These are phyloP conservation scores for Echinops telfairi DNA, from an alignment of 2,113 vertebrate genomes.

Conservation along the genomic window DNA sequence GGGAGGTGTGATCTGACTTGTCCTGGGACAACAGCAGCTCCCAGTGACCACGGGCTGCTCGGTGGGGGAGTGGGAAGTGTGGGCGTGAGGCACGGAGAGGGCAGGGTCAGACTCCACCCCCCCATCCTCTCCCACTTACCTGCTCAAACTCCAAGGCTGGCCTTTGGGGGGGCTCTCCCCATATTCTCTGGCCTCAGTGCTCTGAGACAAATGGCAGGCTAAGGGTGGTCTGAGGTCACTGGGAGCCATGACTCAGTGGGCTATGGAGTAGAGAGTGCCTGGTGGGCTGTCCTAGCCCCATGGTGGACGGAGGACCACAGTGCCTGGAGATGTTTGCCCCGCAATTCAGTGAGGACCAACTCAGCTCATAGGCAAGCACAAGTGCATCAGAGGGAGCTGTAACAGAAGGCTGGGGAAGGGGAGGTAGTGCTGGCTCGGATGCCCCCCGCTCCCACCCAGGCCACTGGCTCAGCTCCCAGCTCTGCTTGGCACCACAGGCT, in stretches of 20 bases:
- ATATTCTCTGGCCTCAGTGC: constrained; percentile 9
- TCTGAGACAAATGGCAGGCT: constrained; percentile 50
- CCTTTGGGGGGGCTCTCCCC: constrained; percentile 11
- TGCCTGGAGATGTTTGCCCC: background rate
- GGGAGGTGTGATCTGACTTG: constrained; percentile 80
- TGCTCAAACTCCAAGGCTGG: constrained; percentile 71
- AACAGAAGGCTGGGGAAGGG: background rate
- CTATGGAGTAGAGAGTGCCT: no score
- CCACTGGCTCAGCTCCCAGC: constrained; percentile 73
- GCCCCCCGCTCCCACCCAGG: background rate
- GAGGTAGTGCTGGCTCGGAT: background rate
- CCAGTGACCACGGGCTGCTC: constrained; percentile 75
- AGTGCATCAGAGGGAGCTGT: constrained; percentile 24
- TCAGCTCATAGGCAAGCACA: background rate
- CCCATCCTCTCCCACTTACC: constrained; percentile 39
- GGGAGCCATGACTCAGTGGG: background rate
- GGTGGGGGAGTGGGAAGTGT: constrained; percentile 66
- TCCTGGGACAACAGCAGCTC: constrained; percentile 83
- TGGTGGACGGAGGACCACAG: background rate
- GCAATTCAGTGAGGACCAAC: background rate
- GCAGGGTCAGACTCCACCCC: background rate
- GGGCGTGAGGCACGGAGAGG: background rate
- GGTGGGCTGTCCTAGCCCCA: background rate
- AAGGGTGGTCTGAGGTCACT: background rate
- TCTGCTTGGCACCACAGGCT: constrained; percentile 63